Evolutionary conservation across 1,140 invertebrate species (phyloP).

Genomic region (Drosophila cardini): DNA sequence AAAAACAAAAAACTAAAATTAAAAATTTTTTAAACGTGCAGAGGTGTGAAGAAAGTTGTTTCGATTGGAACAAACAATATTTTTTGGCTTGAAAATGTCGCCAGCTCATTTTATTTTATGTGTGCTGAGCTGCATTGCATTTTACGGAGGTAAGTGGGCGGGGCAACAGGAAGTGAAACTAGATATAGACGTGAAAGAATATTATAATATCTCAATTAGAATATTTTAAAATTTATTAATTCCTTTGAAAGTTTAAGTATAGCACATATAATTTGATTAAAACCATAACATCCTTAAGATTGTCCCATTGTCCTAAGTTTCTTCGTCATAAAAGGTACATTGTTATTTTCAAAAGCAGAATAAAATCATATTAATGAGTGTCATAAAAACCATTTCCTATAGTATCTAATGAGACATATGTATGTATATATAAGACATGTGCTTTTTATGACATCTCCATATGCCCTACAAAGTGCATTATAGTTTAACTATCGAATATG

Average conservation of each 20-base stretch:
- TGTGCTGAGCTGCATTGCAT: constrained; percentile 63
- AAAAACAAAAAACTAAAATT: constrained; percentile 50
- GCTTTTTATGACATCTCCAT: constrained; percentile 48
- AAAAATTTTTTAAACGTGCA: constrained; percentile 40
- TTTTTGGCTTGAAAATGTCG: constrained; percentile 63
- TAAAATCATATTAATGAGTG: constrained; percentile 4
- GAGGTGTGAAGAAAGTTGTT: constrained; percentile 55
- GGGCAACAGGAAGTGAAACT: constrained; percentile 3
- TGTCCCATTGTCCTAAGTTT: no score
- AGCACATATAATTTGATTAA: no score
- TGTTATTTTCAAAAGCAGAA: neutral
- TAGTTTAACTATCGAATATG: neutral
- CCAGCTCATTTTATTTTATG: constrained; percentile 71
- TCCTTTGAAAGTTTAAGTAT: no score
- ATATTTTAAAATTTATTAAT: no score
- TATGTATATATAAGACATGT: constrained; percentile 12
- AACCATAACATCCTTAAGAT: no score
- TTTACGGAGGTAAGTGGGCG: constrained; percentile 68
- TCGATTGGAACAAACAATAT: constrained; percentile 33
- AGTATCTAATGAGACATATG: constrained; percentile 50
- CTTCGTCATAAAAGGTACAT: no score
- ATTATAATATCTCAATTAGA: neutral
- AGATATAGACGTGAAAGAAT: neutral
- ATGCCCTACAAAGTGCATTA: neutral
- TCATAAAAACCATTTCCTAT: constrained; percentile 53